phyloP scores from a whole-genome alignment of 2,888 invertebrate species.

The Molanna angustata region DNA sequence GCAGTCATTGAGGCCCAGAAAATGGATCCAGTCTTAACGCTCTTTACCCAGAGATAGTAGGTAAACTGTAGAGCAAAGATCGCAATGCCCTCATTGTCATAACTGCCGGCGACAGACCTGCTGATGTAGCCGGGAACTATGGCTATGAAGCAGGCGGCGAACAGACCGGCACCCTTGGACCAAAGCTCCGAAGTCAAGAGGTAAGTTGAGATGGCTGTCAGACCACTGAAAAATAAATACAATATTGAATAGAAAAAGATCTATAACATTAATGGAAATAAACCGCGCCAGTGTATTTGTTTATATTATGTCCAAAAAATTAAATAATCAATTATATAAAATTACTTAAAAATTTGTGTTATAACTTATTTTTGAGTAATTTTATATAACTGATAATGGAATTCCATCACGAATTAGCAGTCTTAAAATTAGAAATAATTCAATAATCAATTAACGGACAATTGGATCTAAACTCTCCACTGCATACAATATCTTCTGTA shows the following conservation, averaged over 20 bases:
- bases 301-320: not conserved
- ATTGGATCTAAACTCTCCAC: too few relatives aligned
- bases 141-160: slow-evolving; percentile 98
- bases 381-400: too few relatives aligned
- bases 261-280: not conserved
- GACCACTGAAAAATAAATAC: slow-evolving; percentile 74
- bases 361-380: too few relatives aligned
- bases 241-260: not conserved
- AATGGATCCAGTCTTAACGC: slow-evolving; percentile 95
- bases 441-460: too few relatives aligned
- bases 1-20: slow-evolving; percentile 96
- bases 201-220: slow-evolving; percentile 97
- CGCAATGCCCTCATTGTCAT: slow-evolving; percentile 99
- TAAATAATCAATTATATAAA: too few relatives aligned
- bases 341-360: too few relatives aligned
- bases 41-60: slow-evolving; percentile 96
- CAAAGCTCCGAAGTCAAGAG: slow-evolving; percentile 96
- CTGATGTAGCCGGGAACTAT: slow-evolving; percentile 99
- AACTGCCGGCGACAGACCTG: slow-evolving; percentile 97
- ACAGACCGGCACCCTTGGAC: slow-evolving; percentile 94
- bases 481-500: too few relatives aligned
- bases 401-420: too few relatives aligned
- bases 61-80: slow-evolving; percentile 99
- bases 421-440: too few relatives aligned
- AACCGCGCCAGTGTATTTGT: not conserved